Conservation (phyloP, 2,888 invertebrate genomes). For the Iphiclides podalirius region DNA sequence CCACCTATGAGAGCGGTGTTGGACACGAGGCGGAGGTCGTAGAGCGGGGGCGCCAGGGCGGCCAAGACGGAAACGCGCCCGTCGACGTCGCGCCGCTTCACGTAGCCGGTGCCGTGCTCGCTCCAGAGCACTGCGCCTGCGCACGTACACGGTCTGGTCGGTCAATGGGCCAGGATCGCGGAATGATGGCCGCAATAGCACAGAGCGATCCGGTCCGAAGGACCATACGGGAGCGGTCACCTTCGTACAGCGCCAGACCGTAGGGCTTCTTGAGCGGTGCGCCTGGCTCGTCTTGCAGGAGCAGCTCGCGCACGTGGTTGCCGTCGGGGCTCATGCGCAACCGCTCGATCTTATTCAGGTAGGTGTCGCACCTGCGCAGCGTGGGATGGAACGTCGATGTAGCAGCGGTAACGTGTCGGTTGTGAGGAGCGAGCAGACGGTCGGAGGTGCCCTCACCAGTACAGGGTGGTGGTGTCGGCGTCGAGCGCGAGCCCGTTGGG, state of each 20-base stretch:
- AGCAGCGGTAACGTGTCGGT: background rate
- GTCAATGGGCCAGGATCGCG: too few species aligned
- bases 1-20: slow-evolving; percentile 77
- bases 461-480: slow-evolving; percentile 40
- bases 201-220: background rate
- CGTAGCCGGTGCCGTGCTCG: slow-evolving; percentile 83
- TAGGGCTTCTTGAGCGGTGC: slow-evolving; percentile 82
- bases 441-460: slow-evolving; percentile 43
- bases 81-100: slow-evolving; percentile 82
- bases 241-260: slow-evolving; percentile 83
- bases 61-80: slow-evolving; percentile 72
- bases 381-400: slow-evolving; percentile 33
- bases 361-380: slow-evolving; percentile 88
- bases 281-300: slow-evolving; percentile 59
- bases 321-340: slow-evolving; percentile 49
- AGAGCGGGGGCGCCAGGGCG: slow-evolving; percentile 82
- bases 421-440: background rate
- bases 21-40: slow-evolving; percentile 85
- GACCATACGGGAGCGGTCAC: slow-evolving; percentile 31
- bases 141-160: background rate
- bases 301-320: slow-evolving; percentile 43
- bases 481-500: slow-evolving; percentile 85
- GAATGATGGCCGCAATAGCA: too few species aligned
- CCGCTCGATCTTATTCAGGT: slow-evolving; percentile 82
- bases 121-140: slow-evolving; percentile 83